These are phyloP conservation scores for Caenorhabditis doughertyi DNA, from an alignment of 2,888 invertebrate genomes.

Conservation along the genomic window DNA sequence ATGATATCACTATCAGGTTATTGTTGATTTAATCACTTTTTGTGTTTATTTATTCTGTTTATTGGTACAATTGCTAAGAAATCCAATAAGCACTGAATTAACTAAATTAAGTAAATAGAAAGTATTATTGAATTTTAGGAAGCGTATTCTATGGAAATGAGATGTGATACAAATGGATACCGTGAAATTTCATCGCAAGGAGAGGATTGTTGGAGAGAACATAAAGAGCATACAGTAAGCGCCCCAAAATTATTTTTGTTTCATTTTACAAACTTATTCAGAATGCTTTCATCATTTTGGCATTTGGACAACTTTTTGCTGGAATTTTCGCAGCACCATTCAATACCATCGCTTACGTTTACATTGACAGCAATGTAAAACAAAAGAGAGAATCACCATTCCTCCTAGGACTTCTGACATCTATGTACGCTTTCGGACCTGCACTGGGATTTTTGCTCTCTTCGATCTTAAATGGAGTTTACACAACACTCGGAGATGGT, in stretches of 20 bases:
- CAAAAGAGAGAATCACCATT: constrained; percentile 73
- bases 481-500: constrained; percentile 73
- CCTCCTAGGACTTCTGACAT: constrained; percentile 76
- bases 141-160: constrained; percentile 63
- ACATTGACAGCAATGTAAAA: constrained; percentile 77
- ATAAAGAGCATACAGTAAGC: constrained; percentile 64
- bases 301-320: constrained; percentile 73
- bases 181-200: constrained; percentile 59
- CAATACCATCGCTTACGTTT: constrained; percentile 78
- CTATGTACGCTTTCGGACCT: constrained; percentile 80
- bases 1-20: background rate
- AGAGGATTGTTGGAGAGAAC: constrained; percentile 67
- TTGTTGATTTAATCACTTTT: background rate
- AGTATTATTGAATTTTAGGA: constrained; percentile 44
- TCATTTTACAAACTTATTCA: constrained; percentile 20
- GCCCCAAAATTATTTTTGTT: background rate
- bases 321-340: constrained; percentile 78
- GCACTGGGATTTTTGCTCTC: constrained; percentile 78
- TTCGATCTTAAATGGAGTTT: constrained; percentile 72
- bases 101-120: background rate
- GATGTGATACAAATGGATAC: constrained; percentile 54
- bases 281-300: constrained; percentile 72
- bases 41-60: background rate
- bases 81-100: too few relatives aligned
- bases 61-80: background rate